Evolutionary conservation across 2,888 invertebrate genomes (phyloP), one percentile per base, ranked within the genome.

Genomic region (Orchesella flavescens): DNA sequence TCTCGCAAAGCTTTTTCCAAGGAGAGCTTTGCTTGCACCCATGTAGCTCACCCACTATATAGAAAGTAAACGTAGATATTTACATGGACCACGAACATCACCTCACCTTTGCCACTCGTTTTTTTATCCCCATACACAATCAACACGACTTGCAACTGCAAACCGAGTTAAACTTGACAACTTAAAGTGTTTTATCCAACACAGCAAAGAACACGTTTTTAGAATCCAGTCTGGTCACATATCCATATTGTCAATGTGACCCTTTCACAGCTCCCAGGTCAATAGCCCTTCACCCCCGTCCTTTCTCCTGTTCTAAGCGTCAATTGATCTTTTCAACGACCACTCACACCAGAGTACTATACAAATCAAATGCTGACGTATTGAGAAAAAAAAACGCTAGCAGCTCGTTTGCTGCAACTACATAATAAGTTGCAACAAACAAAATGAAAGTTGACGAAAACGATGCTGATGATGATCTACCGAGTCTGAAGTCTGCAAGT

Each of bases 401-500:
- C 7, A 34, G 34, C 34, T 34, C 34, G 34, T 34, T 34, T 34
- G 34, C 7, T 34, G 34, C 34, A 34, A 7, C 34, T 34, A 2
- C 7, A 34, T 34, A 34, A 34, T 34, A 34, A 34, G 34, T 53
- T 55, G 12, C 10, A n/a, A 59, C 34, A 72, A 72, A 19, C 23
- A 21, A 44, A 59, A 17, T 57, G 82, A 73, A 59, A 74, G 74
- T 78, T 78, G 73, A 84, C 63, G 78, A 84, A 74, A 78, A 78
- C 68, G 65, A 65, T 57, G 72, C n/a, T 49, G 83, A 66, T 78
- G 44, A 80, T 74, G 57, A 79, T 84, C 85, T 81, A 79, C 24
- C 86, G 71, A n/a, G n/a, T n/a, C n/a, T n/a, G n/a, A 85, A 80
- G 81, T 85, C 86, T 85, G 81, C 82, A 80, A 85, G 79, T 85